Evolutionary conservation across 2,113 vertebrate genomes (phyloP), one percentile per base, ranked within the genome.

Genomic region (Entelurus aequoreus): DNA sequence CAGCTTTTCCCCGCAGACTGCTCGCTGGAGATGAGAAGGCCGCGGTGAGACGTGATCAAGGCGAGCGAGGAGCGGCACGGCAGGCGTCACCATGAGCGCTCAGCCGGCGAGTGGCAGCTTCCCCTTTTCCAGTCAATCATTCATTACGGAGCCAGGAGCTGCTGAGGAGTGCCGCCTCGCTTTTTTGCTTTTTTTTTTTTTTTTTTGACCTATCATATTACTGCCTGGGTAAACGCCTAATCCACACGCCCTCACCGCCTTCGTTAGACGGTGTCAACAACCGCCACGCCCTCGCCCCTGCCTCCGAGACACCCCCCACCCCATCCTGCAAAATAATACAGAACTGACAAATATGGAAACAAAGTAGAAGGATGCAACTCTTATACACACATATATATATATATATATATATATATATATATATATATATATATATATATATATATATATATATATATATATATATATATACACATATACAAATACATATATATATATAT

Each of bases 261-360:
- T 95, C 92, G 92, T 95, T 95, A 95, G 94, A 92, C 90, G 91
- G 92, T 95, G 94, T 97, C 94, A 94, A 93, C 93, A 94, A 91
- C 87, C 84, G 87, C 92, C 91, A 80, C 90, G 91, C 92, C 91
- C 90, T 90, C 90, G 79, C 88, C 75, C 87, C 74, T 40, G 86
- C 90, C 87, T 88, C 75, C 65, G 66, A 36, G 4, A 28, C 28
- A 28, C 28, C 81, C 90, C 7, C 89, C 73, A 85, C 88, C 88
- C 82, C 90, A 90, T 91, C 64, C 92, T 92, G 35, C 21, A 35
- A 53, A 14, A 35, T 13, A 13, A 46, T 88, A 82, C 84, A 87
- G 88, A 91, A 91, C 74, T 16, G 51, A 35, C 15, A 8, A 16
- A 49, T 49, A 14, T 49, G 42, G 42, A 46, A 93, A 90, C 90